phyloP scores from a whole-genome alignment of 2,888 invertebrate genomes.

The Lasioglossum pauxillum region DNA sequence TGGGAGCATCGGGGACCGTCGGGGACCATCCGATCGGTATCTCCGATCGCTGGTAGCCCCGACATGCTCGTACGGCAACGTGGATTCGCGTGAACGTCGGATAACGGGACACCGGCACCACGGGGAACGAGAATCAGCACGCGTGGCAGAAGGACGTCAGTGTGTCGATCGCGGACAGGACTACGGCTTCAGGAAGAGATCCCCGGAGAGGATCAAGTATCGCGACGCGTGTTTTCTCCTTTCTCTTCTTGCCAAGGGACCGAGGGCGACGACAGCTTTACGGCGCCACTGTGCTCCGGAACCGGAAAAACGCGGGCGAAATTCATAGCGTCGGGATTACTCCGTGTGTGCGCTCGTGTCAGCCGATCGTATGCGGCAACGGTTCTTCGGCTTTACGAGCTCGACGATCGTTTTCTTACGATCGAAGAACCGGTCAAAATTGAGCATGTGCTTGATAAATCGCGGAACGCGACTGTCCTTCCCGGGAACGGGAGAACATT shows the following conservation, averaged over 20 bases:
- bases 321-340: not conserved
- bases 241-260: not conserved
- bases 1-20: conserved; percentile 5
- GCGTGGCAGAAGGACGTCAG: conserved; percentile 63
- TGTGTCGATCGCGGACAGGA: conserved; percentile 55
- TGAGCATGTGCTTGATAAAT: not conserved
- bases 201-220: conserved; percentile 55
- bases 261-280: conserved; percentile 20
- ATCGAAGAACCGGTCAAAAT: conserved; percentile 12
- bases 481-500: not conserved
- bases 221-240: conserved; percentile 41
- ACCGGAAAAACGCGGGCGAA: not conserved
- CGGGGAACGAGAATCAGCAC: conserved; percentile 54
- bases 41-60: conserved; percentile 60
- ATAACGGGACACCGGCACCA: conserved; percentile 61
- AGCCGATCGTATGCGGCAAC: not conserved
- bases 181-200: conserved; percentile 33
- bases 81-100: conserved; percentile 64
- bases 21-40: conserved; percentile 59
- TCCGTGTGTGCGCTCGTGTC: not conserved
- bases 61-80: conserved; percentile 52
- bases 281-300: conserved; percentile 5
- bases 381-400: not conserved
- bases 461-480: not conserved
- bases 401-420: not conserved